Evolutionary conservation across 2,888 invertebrate genomes (phyloP).

Genomic region (Malthinus flaveolus): DNA sequence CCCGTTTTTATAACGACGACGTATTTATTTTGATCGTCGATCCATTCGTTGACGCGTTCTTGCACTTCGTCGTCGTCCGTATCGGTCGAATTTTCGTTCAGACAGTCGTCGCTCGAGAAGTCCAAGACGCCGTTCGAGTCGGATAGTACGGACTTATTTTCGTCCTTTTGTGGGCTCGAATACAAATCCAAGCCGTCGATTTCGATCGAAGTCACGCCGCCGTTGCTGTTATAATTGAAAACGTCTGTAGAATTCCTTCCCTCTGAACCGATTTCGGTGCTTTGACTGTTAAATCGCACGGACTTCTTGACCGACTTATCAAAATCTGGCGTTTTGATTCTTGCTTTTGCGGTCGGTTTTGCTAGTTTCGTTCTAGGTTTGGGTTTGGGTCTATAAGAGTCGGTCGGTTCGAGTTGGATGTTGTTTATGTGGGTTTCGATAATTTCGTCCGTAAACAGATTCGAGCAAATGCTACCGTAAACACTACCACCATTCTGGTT

Average conservation of each 20-base stretch:
- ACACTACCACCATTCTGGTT: neutral
- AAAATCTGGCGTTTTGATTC: constrained; percentile 37
- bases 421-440: neutral
- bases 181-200: neutral
- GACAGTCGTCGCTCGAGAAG: neutral
- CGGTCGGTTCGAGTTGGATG: neutral
- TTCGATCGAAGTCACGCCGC: neutral
- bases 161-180: neutral
- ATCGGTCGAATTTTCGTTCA: constrained; percentile 11
- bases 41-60: constrained; percentile 49
- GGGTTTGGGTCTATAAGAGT: constrained; percentile 39
- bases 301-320: constrained; percentile 50
- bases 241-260: neutral
- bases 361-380: constrained; percentile 46
- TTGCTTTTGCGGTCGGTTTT: constrained; percentile 26
- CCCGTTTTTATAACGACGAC: constrained; percentile 29
- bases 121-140: neutral
- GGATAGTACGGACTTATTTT: neutral
- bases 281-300: constrained; percentile 49
- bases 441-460: no score
- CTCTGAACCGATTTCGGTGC: constrained; percentile 39
- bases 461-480: constrained; percentile 1
- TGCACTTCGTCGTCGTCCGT: constrained; percentile 30
- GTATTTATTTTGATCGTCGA: constrained; percentile 50
- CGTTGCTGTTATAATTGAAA: neutral